phyloP scores from a whole-genome alignment of 2,797 vertebrate species.

The Crotalus adamanteus region DNA sequence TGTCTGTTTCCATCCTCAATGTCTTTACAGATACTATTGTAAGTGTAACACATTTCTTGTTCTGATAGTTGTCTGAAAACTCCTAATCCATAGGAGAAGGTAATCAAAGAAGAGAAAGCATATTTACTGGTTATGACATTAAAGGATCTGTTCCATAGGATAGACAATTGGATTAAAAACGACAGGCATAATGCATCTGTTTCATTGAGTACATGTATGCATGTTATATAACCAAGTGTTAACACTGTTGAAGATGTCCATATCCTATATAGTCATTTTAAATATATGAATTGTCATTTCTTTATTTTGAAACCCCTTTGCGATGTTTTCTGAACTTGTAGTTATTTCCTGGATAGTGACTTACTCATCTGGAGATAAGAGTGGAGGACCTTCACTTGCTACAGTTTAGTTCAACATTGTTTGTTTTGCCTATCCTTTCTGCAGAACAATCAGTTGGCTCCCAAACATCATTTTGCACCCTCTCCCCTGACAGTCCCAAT shows the following conservation, averaged over 20 bases:
- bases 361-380: not conserved
- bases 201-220: not conserved
- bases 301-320: not conserved
- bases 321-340: not conserved
- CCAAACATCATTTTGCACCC: not conserved
- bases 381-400: not conserved
- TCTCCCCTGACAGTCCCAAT: not conserved
- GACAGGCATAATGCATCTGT: not conserved
- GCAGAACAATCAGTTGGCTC: not conserved
- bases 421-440: not conserved
- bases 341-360: not conserved
- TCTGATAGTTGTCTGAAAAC: not conserved
- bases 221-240: not conserved
- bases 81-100: not conserved
- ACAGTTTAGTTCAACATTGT: not conserved
- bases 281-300: not conserved
- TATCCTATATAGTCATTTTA: not conserved
- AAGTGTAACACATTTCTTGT: not conserved
- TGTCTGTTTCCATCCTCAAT: too few relatives aligned
- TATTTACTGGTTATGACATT: not conserved
- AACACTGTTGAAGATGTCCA: not conserved
- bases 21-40: not conserved
- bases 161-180: not conserved
- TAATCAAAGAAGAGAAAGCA: not conserved
- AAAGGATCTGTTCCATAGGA: not conserved